Evolutionary conservation across 2,797 vertebrate genomes (phyloP), one percentile per base, ranked within the genome.

Genomic region (Alcedo quadribrachys): DNA sequence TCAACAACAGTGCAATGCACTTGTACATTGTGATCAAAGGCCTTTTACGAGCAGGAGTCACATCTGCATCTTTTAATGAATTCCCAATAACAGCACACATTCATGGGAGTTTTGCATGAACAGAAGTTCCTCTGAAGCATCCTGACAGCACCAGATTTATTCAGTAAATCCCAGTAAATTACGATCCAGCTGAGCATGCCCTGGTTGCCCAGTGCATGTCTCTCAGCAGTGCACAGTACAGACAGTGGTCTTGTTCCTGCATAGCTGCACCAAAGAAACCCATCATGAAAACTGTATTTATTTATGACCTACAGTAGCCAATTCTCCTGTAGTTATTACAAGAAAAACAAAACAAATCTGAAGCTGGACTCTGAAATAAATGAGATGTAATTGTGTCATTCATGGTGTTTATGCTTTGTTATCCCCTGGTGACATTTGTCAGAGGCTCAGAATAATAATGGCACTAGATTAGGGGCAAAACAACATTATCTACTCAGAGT

Each of bases 381-480:
- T 15, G 20, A 76, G n/a, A 4, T 22, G 42, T 27, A 25, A 28
- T 78, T 75, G 33, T 54, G 30, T 85, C 33, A 32, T 61, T 79
- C 14, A 0, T 54, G 50, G 6, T 81, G 51, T 69, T 93, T 60
- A 15, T 62, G 43, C 32, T 73, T 75, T 69, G 27, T 71, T 71
- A 43, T 69, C 22, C 32, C 60, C 16, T 12, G 40, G 57, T 74
- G 79, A 45, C n/a, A 28, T 68, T 70, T 87, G 42, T 40, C 57
- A 86, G 68, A 53, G 50, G 42, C 67, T 27, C 0, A 0, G 40
- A 35, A 51, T 14, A 10, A 0, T 55, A 10, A 0, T 55, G 40
- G 21, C 45, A 18, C 12, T 50, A 53, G 51, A 32, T 54, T 46
- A 32, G 27, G n/a, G 51, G 14, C 32, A 78, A 58, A 90, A 54